Evolutionary conservation across 2,888 invertebrate genomes (phyloP).

Genomic region (Tuta absoluta): DNA sequence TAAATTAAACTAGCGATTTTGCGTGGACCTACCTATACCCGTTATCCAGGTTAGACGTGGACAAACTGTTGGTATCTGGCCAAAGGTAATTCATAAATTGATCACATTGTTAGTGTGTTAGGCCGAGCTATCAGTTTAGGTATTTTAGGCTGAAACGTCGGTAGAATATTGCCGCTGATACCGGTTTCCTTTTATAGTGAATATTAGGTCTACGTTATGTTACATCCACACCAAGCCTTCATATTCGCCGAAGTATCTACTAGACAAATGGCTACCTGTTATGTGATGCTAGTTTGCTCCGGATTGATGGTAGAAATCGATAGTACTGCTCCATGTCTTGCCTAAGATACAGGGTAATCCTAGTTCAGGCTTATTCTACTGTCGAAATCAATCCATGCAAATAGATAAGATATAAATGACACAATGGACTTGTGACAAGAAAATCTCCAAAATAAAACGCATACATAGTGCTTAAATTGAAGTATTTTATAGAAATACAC

Average conservation of each 20-base stretch:
- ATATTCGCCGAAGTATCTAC: neutral
- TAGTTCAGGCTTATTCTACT: no score
- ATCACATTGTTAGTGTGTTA: neutral
- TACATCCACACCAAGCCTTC: neutral
- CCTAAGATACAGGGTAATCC: no score
- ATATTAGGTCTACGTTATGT: no score
- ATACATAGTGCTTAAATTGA: no score
- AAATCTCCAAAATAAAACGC: no score
- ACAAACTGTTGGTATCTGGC: slow-evolving; percentile 49
- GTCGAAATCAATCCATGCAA: neutral
- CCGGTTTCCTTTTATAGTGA: no score
- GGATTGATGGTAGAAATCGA: slow-evolving; percentile 68
- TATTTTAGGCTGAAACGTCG: neutral
- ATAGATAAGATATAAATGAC: no score
- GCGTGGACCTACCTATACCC: slow-evolving; percentile 47
- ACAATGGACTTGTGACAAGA: no score
- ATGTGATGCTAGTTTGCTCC: slow-evolving; percentile 41
- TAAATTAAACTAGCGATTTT: slow-evolving; percentile 57
- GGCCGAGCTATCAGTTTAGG: neutral
- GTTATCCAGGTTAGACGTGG: slow-evolving; percentile 61
- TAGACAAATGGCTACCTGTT: slow-evolving; percentile 5
- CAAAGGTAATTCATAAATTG: slow-evolving; percentile 13
- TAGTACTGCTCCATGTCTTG: slow-evolving; percentile 36
- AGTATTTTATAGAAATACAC: no score
- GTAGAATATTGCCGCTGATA: no score